These are phyloP conservation scores for Eulemur rubriventer DNA, from an alignment of 2,797 vertebrate genomes.

Conservation along the genomic window DNA sequence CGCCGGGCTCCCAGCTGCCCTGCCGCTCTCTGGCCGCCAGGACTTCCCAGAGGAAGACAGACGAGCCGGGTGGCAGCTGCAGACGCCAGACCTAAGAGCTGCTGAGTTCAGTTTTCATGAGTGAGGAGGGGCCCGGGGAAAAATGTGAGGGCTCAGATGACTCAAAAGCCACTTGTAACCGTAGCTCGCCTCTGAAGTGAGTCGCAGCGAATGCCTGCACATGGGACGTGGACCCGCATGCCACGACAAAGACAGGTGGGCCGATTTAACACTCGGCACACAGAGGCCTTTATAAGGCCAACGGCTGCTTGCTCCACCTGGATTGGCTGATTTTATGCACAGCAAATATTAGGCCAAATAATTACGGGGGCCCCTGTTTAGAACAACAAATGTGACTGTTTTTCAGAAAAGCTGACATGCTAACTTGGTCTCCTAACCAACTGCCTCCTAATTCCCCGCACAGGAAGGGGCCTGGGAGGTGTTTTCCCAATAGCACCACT, in stretches of 20 bases:
- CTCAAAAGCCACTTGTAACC: constrained; percentile 59
- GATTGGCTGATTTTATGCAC: background rate
- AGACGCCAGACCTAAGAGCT: background rate
- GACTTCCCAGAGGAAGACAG: background rate
- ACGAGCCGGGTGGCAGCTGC: constrained; percentile 38
- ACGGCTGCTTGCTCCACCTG: background rate
- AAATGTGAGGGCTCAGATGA: background rate
- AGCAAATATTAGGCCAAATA: constrained; percentile 14
- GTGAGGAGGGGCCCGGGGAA: background rate
- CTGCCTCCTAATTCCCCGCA: background rate
- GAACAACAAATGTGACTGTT: constrained; percentile 15
- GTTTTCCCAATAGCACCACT: background rate
- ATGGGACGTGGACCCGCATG: background rate
- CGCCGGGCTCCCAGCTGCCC: background rate
- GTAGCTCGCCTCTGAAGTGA: constrained; percentile 17
- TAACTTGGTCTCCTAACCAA: background rate
- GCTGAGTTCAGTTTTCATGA: constrained; percentile 20
- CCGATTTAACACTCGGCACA: background rate
- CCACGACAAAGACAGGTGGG: constrained; percentile 21
- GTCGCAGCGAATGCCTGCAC: background rate
- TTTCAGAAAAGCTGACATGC: background rate
- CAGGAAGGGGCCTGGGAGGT: fast-evolving
- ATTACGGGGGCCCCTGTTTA: background rate
- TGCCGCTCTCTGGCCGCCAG: background rate
- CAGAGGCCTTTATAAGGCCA: background rate